Evolutionary conservation across 2,113 vertebrate genomes (phyloP), one percentile per base, ranked within the genome.

Genomic region (Raja brachyura): DNA sequence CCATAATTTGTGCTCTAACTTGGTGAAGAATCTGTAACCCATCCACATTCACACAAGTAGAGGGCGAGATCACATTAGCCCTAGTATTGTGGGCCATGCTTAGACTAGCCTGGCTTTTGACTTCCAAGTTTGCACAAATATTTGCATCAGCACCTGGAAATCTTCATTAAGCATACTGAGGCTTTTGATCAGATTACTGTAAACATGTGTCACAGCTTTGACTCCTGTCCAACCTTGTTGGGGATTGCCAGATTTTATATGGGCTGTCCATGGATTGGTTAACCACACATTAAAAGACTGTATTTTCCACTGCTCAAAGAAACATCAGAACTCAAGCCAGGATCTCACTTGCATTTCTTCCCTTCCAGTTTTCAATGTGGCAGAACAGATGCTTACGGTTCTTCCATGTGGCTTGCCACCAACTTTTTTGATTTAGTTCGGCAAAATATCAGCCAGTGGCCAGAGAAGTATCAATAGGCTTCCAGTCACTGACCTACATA

Each of bases 301-400:
- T 7, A 63, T 63, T 88, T 88, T 88, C 83, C 61, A 63, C 83
- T 63, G 28, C 56, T 63, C 31, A 13, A 18, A 39, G 9, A 85
- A 59, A 59, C 81, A 85, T 85, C 25, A 63, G 83, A 86, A 88
- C 59, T 33, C 83, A 66, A 88, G 83, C 59, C 83, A 88, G 59
- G 31, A 63, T 31, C 56, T 28, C 59, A 31, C 83, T 31, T 88
- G 81, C 54, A 48, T 56, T 85, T 85, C 48, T 61, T 85, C 54
- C 5, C 9, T 3, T 10, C 28, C 28, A 31, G 83, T 16, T 31
- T 63, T 63, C 83, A 66, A 61, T 14, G 16, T 88, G 83, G 59
- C 59, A 63, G n/a, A 31, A 14, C 61, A 31, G 59, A 31, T 88
- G 83, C 83, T 63, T n/a, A 31, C n/a, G n/a, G 1, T 88, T 88